Percentiles rank a stretch among this genome's conserved stretches.
phyloP scores from a whole-genome alignment of 2,113 vertebrate genomes.

The Sylvietta virens region DNA sequence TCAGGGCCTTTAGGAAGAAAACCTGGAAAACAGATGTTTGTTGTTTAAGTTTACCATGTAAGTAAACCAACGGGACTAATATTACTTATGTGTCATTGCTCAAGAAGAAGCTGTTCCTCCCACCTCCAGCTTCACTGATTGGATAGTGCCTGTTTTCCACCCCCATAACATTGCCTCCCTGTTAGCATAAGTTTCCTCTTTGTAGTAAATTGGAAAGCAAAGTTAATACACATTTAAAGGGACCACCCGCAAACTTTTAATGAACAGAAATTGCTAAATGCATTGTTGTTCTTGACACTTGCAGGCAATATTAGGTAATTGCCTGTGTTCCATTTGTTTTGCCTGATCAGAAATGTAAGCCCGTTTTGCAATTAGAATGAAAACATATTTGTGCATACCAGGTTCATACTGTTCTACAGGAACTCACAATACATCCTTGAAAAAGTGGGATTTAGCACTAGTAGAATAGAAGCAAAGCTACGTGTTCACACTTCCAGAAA shows the following conservation, averaged over 20 bases:
- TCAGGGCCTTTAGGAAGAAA: conserved; percentile 29
- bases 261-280: neutral
- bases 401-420: neutral
- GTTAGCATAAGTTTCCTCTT: neutral
- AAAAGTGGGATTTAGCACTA: neutral
- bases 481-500: neutral
- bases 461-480: neutral
- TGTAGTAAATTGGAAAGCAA: neutral
- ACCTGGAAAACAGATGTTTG: conserved; percentile 50
- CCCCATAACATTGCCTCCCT: neutral
- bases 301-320: neutral
- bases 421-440: neutral
- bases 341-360: neutral
- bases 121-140: neutral
- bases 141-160: neutral
- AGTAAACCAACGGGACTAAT: conserved; percentile 45
- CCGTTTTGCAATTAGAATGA: neutral
- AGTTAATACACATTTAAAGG: neutral
- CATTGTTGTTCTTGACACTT: neutral
- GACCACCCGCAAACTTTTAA: neutral
- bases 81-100: conserved; percentile 11
- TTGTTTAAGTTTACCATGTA: conserved; percentile 44
- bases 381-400: neutral
- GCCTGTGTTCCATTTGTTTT: neutral
- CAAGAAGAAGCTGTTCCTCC: conserved; percentile 37